phyloP scores from a whole-genome alignment of 2,888 invertebrate genomes.

The Andrena bucephala region DNA sequence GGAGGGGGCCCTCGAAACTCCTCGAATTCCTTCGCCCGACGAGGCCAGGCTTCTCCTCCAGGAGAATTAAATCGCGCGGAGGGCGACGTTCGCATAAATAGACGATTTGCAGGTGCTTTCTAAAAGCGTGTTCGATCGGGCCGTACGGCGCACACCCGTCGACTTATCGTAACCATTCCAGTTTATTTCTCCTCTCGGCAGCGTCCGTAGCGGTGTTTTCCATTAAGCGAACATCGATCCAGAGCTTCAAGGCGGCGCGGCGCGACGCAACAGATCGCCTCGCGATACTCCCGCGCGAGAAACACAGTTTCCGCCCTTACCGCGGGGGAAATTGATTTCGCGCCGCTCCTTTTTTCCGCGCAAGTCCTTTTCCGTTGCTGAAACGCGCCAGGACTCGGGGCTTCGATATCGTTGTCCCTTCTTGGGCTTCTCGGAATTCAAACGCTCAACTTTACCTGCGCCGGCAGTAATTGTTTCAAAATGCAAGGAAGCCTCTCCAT shows the following conservation, averaged over 20 bases:
- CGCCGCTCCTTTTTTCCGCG: neutral
- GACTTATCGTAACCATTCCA: constrained; percentile 39
- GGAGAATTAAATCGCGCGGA: constrained; percentile 38
- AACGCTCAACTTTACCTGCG: too few species aligned
- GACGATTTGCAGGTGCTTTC: constrained; percentile 33
- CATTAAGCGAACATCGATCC: constrained; percentile 44
- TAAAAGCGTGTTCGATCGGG: constrained; percentile 6
- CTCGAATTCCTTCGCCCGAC: constrained; percentile 19
- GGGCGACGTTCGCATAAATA: constrained; percentile 35
- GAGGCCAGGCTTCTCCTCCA: constrained; percentile 10
- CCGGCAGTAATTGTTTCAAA: too few species aligned
- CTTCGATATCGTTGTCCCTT: neutral
- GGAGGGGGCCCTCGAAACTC: constrained; percentile 1
- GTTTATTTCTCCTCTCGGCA: constrained; percentile 39
- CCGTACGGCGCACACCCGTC: neutral
- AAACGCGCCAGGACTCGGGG: neutral
- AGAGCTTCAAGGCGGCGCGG: constrained; percentile 4
- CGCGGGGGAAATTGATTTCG: constrained; percentile 30
- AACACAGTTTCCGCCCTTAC: constrained; percentile 3
- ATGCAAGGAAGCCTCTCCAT: too few species aligned
- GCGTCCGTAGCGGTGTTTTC: constrained; percentile 37
- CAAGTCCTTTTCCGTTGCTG: neutral
- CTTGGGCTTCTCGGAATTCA: too few species aligned
- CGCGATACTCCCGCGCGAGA: constrained; percentile 7
- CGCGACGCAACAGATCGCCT: constrained; percentile 48